Base-by-base conservation (phyloP, 2,888 invertebrate species). In the Cantharis rufa region DNA sequence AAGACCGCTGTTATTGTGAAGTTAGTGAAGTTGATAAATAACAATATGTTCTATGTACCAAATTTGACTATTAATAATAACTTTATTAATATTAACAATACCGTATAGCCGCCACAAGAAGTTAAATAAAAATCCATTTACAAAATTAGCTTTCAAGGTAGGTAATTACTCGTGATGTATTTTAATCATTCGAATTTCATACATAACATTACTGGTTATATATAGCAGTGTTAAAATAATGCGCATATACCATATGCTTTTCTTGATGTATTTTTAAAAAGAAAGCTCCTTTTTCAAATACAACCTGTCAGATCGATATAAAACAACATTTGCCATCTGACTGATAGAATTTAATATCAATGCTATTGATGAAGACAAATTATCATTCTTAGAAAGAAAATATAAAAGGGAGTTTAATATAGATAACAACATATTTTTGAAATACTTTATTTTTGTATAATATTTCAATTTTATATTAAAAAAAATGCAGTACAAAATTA, bases 251-350 rank as follows among this genome's bases (percentile, higher is more conserved):
- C 70, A 64, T 66, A 70, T 71, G 70, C 27, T 15, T 66, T 66
- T 66, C 24, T 10, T 15, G 24, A 16, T 64, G 16, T 61, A 75
- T 71, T 68, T 64, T 48, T 61, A 21, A 48, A 69, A 69, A 66
- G 62, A 15, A 73, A 66, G n/a, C 64, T 66, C 24, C 64, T 66
- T 61, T 76, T 68, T 72, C 72, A 70, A 64, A 70, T 28, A 15
- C 21, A 18, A 61, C 64, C 64, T 48, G 62, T 69, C 73, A 62
- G 61, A 62, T 69, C 61, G 61, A 72, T 68, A 61, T 64, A 68
- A 62, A 72, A 61, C 72, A 64, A 72, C 72, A 72, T 68, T 71
- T 69, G 61, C 73, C 73, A 73, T 15, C 73, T 69, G 73, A 68
- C 69, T 69, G 73, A 73, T 73, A 69, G 69, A 68, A 68, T 68